Evolutionary conservation across 2,888 invertebrate species (phyloP), one percentile per base, ranked within the genome.

Genomic region (Stenolophus ochropezus): DNA sequence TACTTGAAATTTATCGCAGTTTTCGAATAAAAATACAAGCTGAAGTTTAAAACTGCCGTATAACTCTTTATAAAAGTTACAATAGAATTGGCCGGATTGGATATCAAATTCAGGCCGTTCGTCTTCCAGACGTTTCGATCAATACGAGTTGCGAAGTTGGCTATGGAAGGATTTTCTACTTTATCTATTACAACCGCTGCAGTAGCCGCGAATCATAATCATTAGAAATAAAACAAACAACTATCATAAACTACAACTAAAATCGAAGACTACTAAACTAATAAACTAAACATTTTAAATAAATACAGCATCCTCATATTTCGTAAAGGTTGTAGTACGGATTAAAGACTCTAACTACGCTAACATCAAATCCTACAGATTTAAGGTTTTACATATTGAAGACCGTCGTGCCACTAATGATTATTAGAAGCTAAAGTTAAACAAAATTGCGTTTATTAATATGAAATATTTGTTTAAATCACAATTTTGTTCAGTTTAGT

Each of bases 41-140:
- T 74, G 74, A 81, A 81, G 81, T 81, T 81, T 81, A 81, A 81
- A 81, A 81, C 81, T 75, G 75, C 75, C 74, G 61, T 75, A 81
- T 81, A 81, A 81, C 61, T 81, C 81, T 81, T 81, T 81, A 74
- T 81, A 81, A 81, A 81, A 81, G 81, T 81, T 81, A 81, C 81
- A 81, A 81, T 81, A 75, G 82, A 85, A 85, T 85, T 84, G 85
- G 84, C 83, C 83, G 75, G 75, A 81, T 81, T 81, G 81, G 84
- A 84, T 84, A 84, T 85, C 85, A 84, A 84, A 84, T 85, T 84
- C 83, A 83, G 82, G 74, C 76, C 83, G 84, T 85, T 83, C 83
- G 82, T 84, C 84, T 84, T 83, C 65, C 82, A 81, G 84, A 85
- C 83, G 82, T 82, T 82, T 81, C 75, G 84, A 85, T 85, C 84